These are phyloP conservation scores for Labeo rohita DNA, from an alignment of 2,113 vertebrate genomes.

Conservation along the genomic window DNA sequence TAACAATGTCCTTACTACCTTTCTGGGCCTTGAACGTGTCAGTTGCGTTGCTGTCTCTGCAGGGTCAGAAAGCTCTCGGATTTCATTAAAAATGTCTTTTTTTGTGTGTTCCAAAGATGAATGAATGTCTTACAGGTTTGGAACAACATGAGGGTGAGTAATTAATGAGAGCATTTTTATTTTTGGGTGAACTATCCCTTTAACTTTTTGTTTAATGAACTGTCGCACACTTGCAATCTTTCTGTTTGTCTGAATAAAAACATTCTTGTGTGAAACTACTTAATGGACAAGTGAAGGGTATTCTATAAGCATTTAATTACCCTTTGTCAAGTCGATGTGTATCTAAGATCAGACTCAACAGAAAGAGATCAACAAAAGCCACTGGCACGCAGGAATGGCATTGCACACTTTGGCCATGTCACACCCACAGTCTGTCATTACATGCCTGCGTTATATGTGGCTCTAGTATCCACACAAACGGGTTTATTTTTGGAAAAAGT, in stretches of 20 bases:
- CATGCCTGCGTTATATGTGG: conserved; percentile 23
- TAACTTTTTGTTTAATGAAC: background rate
- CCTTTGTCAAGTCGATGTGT: background rate
- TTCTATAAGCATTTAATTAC: background rate
- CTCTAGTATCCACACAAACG: conserved; percentile 27
- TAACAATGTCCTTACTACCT: too few relatives aligned
- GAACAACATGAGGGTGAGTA: too few relatives aligned
- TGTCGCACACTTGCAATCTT: background rate
- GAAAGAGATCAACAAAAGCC: background rate
- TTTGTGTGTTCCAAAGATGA: too few relatives aligned
- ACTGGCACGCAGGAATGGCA: background rate
- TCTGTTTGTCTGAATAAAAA: background rate
- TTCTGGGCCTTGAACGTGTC: too few relatives aligned
- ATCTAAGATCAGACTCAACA: background rate
- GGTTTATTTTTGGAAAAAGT: conserved; percentile 36
- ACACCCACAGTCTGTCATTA: conserved; percentile 34
- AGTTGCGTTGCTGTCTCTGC: too few relatives aligned
- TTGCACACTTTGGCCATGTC: background rate
- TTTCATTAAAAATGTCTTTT: too few relatives aligned
- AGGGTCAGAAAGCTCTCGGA: too few relatives aligned
- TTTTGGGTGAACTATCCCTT: too few relatives aligned
- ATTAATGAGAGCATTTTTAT: too few relatives aligned
- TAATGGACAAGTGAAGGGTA: background rate
- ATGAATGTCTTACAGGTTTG: too few relatives aligned
- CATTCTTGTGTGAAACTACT: background rate